These are phyloP conservation scores for Drosophila kikkawai DNA, from an alignment of 1,140 invertebrate species.

Conservation along the genomic window DNA sequence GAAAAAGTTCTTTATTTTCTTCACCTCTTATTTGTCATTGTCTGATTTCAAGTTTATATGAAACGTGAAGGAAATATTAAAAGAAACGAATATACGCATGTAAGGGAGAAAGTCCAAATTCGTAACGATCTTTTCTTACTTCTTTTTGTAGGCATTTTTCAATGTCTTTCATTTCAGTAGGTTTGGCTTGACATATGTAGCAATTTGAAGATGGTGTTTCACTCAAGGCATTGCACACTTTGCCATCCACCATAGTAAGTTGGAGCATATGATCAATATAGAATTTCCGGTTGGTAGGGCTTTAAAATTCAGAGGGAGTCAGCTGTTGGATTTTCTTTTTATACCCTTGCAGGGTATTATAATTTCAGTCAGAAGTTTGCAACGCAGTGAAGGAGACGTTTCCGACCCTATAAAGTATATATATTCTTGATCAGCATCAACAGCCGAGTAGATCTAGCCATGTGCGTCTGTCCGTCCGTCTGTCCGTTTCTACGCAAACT, in stretches of 20 bases:
- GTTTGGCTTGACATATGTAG: constrained; percentile 28
- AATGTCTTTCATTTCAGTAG: constrained; percentile 21
- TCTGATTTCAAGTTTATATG: constrained; percentile 25
- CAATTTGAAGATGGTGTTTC: constrained; percentile 24
- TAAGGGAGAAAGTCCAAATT: constrained; percentile 26
- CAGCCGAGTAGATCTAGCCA: too few relatives aligned
- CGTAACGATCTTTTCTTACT: not conserved
- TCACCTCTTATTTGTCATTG: constrained; percentile 22
- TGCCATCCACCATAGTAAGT: constrained; percentile 24
- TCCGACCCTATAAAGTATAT: too few relatives aligned
- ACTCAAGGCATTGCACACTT: constrained; percentile 21
- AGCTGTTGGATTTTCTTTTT: constrained; percentile 22
- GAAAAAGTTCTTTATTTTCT: not conserved
- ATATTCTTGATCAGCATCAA: too few relatives aligned
- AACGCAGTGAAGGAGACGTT: too few relatives aligned
- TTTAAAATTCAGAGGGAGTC: constrained; percentile 18
- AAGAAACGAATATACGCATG: constrained; percentile 33
- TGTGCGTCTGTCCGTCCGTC: too few relatives aligned
- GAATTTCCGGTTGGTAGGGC: constrained; percentile 15
- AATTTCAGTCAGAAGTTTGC: too few relatives aligned
- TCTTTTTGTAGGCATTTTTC: constrained; percentile 19
- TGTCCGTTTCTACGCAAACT: too few relatives aligned
- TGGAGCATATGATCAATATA: constrained; percentile 7
- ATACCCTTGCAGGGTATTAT: too few relatives aligned
- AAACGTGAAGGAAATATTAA: constrained; percentile 38